Conservation (phyloP, 2,797 vertebrate genomes). For the Fistularia commersonii region DNA sequence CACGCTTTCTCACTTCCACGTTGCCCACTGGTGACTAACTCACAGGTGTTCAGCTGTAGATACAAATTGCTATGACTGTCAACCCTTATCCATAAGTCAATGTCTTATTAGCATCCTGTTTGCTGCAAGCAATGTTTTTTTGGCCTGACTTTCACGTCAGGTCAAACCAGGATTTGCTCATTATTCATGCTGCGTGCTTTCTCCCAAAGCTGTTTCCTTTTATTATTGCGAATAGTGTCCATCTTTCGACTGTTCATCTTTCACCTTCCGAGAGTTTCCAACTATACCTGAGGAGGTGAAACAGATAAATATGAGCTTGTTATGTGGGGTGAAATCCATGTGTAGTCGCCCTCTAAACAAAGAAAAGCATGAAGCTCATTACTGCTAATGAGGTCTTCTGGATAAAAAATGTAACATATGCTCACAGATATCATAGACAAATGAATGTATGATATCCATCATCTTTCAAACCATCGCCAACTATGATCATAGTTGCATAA, state of each 20-base stretch:
- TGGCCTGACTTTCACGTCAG: slow-evolving; percentile 33
- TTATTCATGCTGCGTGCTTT: slow-evolving; percentile 22
- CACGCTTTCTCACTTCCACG: neutral
- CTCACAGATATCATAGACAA: too few relatives aligned
- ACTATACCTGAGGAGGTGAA: slow-evolving; percentile 1
- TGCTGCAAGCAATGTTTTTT: slow-evolving; percentile 11
- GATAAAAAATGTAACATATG: too few relatives aligned
- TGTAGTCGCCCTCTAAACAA: too few relatives aligned
- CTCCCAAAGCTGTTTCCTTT: slow-evolving; percentile 13
- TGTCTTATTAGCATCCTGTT: slow-evolving; percentile 25
- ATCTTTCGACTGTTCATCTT: neutral
- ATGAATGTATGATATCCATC: too few relatives aligned
- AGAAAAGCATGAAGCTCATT: too few relatives aligned
- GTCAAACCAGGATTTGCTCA: slow-evolving; percentile 14
- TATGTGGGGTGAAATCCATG: too few relatives aligned
- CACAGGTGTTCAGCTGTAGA: slow-evolving; percentile 4
- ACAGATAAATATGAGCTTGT: neutral
- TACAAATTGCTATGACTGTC: slow-evolving; percentile 1
- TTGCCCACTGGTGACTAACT: slow-evolving; percentile 1
- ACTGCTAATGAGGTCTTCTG: too few relatives aligned
- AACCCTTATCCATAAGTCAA: slow-evolving; percentile 1
- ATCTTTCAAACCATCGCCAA: too few relatives aligned
- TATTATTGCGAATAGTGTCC: neutral
- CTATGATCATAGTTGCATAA: too few relatives aligned
- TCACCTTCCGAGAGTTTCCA: neutral